Conservation (phyloP, 2,113 vertebrate species). For the Clarias magur region DNA sequence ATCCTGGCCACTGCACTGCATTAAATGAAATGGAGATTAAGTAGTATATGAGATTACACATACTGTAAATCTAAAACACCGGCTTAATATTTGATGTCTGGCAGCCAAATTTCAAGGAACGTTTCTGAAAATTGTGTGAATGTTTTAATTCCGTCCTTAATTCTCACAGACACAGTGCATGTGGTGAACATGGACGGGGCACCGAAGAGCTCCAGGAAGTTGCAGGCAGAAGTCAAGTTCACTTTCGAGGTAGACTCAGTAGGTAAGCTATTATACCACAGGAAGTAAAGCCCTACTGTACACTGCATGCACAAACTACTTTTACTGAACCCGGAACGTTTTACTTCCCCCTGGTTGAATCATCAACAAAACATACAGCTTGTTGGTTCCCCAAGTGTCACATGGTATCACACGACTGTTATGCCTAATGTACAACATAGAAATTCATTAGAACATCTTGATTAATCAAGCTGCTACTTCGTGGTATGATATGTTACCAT, state of each 20-base stretch:
- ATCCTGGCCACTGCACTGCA: too few relatives aligned
- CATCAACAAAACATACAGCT: not conserved
- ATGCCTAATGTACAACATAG: not conserved
- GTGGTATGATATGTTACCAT: not conserved
- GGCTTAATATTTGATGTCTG: not conserved
- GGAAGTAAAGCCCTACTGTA: not conserved
- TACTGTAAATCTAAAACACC: not conserved
- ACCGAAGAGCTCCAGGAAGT: not conserved
- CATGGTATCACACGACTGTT: not conserved
- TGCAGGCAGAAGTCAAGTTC: constrained; percentile 21
- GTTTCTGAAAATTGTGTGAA: not conserved
- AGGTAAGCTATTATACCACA: constrained; percentile 22
- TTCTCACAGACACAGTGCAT: constrained; percentile 27
- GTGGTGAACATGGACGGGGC: constrained; percentile 9
- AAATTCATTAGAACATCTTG: not conserved
- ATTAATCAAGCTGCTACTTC: not conserved
- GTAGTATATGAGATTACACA: too few relatives aligned
- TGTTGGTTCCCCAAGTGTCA: not conserved
- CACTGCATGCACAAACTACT: not conserved
- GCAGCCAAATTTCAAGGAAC: not conserved
- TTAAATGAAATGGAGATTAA: too few relatives aligned
- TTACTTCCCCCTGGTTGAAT: not conserved
- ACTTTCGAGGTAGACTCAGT: constrained; percentile 34
- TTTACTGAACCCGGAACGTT: too few relatives aligned
- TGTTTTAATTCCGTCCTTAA: not conserved